A percentile compares a stretch with the other conserved stretches of the same genome.
These are phyloP conservation scores for Danionella cerebrum DNA, from an alignment of 2,113 vertebrate genomes.

Conservation along the genomic window DNA sequence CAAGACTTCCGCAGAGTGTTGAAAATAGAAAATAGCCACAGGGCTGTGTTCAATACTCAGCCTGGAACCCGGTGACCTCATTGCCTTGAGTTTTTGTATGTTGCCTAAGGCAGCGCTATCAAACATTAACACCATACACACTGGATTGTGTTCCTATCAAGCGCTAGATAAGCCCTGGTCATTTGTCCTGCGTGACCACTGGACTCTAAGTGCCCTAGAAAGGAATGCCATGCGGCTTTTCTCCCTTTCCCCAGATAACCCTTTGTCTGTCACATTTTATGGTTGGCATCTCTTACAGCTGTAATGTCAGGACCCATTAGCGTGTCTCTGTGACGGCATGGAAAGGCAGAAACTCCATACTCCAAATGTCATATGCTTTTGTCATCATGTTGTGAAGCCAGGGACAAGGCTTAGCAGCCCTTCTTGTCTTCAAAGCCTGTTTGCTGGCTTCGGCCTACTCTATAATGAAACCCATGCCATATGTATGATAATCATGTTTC, in stretches of 20 bases:
- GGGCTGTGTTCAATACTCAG: conserved; percentile 45
- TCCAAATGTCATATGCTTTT: conserved; percentile 48
- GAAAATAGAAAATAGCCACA: conserved; percentile 50
- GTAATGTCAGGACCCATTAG: conserved; percentile 48
- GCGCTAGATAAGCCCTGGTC: conserved; percentile 35
- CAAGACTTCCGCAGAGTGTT: conserved; percentile 39
- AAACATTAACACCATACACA: conserved; percentile 53
- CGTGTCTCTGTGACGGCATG: conserved; percentile 33
- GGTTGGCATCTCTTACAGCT: conserved; percentile 47
- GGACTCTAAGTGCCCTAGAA: neutral
- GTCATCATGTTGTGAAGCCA: conserved; percentile 24
- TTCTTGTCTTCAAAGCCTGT: conserved; percentile 46
- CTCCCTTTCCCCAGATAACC: conserved; percentile 33
- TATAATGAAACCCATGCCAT: conserved; percentile 38
- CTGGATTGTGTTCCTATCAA: conserved; percentile 49
- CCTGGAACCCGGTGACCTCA: conserved; percentile 56
- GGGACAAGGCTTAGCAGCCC: conserved; percentile 33
- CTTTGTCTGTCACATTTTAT: conserved; percentile 49
- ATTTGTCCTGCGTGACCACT: conserved; percentile 34
- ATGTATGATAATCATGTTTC: conserved; percentile 63
- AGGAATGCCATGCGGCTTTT: conserved; percentile 21
- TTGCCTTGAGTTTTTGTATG: conserved; percentile 54
- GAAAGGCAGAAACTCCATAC: conserved; percentile 39
- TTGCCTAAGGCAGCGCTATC: conserved; percentile 51
- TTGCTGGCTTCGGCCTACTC: conserved; percentile 40